Evolutionary conservation across 2,888 invertebrate species (phyloP).

Genomic region (Tipula vernalis): DNA sequence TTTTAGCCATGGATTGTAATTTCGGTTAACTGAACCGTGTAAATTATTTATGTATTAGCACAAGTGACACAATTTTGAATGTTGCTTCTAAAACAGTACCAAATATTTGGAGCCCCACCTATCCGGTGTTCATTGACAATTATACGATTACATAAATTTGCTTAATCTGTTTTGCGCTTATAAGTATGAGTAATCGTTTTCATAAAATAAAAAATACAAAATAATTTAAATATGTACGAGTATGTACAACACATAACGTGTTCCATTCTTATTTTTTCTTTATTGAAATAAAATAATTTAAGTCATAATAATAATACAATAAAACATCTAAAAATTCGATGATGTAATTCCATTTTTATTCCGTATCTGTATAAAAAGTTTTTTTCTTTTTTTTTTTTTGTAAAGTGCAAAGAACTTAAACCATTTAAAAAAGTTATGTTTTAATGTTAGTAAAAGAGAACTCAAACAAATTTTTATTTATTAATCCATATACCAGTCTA

Average conservation of each 20-base stretch:
- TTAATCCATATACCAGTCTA: too few species aligned
- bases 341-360: background rate
- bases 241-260: background rate
- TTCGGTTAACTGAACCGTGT: too few species aligned
- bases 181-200: background rate
- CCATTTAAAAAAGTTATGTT: background rate
- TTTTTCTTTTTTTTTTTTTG: background rate
- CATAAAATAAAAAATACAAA: background rate
- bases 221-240: background rate
- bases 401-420: background rate
- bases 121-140: background rate
- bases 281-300: background rate
- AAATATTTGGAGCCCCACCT: background rate
- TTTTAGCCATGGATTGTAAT: too few species aligned
- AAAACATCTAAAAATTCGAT: background rate
- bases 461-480: background rate
- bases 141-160: background rate
- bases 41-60: too few species aligned
- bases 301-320: background rate
- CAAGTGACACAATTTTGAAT: too few species aligned
- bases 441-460: background rate
- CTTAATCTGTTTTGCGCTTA: background rate
- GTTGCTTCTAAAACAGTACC: background rate
- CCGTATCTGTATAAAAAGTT: background rate
- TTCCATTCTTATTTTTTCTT: background rate